Percentiles rank a stretch among this genome's conserved stretches.
These are phyloP conservation scores for Bombyx mandarina DNA, from an alignment of 1,140 invertebrate genomes.

Conservation along the genomic window DNA sequence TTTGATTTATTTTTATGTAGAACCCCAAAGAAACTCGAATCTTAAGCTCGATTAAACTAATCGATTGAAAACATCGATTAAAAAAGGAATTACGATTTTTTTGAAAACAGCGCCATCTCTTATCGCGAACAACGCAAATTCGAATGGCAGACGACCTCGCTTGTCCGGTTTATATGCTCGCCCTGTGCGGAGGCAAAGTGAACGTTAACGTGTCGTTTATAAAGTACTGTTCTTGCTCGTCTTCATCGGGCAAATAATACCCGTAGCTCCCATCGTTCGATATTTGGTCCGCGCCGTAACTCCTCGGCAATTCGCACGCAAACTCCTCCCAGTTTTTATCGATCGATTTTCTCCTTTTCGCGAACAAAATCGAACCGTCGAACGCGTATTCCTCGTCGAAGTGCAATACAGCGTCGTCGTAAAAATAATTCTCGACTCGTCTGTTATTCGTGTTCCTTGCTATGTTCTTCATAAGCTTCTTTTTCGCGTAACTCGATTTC, in stretches of 20 bases:
- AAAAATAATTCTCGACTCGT: slow-evolving; percentile 60
- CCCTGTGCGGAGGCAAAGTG: slow-evolving; percentile 53
- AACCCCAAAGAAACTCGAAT: no score
- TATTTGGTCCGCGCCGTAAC: slow-evolving; percentile 35
- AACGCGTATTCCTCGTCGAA: slow-evolving; percentile 66
- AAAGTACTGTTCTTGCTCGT: slow-evolving; percentile 55
- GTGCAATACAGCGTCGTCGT: slow-evolving; percentile 63
- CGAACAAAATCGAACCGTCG: slow-evolving; percentile 63
- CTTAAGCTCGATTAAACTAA: no score
- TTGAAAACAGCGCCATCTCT: no score
- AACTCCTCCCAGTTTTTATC: slow-evolving; percentile 50
- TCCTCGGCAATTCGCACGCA: slow-evolving; percentile 30
- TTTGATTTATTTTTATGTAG: no score
- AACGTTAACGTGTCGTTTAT: slow-evolving; percentile 63
- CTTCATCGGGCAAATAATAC: slow-evolving; percentile 61
- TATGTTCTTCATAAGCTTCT: slow-evolving; percentile 65
- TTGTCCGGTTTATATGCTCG: slow-evolving; percentile 46
- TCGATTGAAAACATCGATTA: no score
- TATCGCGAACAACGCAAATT: no score
- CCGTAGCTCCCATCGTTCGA: slow-evolving; percentile 67
- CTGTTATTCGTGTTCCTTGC: slow-evolving; percentile 52
- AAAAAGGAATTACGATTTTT: no score
- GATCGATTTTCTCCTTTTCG: slow-evolving; percentile 63
- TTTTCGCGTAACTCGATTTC: slow-evolving; percentile 60
- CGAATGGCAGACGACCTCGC: no score